These are phyloP conservation scores for Alloplasta piceator DNA, from an alignment of 2,888 invertebrate genomes.

Conservation along the genomic window DNA sequence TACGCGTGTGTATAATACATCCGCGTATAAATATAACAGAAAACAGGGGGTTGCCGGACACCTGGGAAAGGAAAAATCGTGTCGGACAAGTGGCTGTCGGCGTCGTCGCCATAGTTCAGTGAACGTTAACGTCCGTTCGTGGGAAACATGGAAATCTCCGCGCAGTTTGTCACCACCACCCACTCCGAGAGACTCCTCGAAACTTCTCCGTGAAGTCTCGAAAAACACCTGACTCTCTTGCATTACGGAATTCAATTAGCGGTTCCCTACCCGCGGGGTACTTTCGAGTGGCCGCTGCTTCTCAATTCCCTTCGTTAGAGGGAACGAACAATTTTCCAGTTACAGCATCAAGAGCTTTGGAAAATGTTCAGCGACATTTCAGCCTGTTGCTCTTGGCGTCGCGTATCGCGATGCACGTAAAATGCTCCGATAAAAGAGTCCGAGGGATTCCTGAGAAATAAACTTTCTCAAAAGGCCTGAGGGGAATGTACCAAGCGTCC, in stretches of 20 bases:
- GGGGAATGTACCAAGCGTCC: constrained; percentile 7
- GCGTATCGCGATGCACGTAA: too few relatives aligned
- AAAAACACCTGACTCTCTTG: constrained; percentile 27
- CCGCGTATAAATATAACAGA: constrained; percentile 9
- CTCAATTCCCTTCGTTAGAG: too few relatives aligned
- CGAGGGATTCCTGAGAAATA: too few relatives aligned
- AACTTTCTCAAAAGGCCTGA: too few relatives aligned
- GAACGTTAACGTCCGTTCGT: constrained; percentile 35
- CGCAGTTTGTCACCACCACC: constrained; percentile 8
- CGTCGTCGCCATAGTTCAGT: constrained; percentile 48
- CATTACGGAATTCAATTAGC: constrained; percentile 66
- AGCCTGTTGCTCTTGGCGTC: too few relatives aligned
- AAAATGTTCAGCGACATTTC: too few relatives aligned
- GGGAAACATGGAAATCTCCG: constrained; percentile 8
- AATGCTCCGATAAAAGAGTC: too few relatives aligned
- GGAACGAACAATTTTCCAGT: too few relatives aligned
- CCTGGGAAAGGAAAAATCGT: constrained; percentile 18
- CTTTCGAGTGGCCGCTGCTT: constrained; percentile 60
- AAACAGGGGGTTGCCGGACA: constrained; percentile 30
- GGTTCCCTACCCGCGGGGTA: constrained; percentile 25
- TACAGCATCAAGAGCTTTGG: too few relatives aligned
- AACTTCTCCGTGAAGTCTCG: constrained; percentile 57
- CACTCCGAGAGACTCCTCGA: constrained; percentile 53
- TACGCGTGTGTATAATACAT: constrained; percentile 12
- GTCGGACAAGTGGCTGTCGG: constrained; percentile 58